Conservation (phyloP, 2,113 vertebrate species). For the Triplophysa rosa region DNA sequence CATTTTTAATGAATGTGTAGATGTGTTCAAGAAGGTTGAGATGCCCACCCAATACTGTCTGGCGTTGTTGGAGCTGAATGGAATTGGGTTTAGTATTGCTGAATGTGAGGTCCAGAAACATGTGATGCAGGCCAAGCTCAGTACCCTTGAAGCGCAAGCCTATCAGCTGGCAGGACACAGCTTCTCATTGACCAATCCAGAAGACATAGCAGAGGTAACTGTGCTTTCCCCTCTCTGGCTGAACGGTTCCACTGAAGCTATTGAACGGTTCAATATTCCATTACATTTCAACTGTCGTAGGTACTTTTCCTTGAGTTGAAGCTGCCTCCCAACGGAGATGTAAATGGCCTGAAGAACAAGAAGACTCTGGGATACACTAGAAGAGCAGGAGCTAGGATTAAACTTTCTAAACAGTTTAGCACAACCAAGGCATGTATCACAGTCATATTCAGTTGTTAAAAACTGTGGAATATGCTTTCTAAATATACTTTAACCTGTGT, state of each 20-base stretch:
- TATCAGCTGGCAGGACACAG: conserved; percentile 88
- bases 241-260: no score
- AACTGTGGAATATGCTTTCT: background rate
- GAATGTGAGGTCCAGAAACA: conserved; percentile 91
- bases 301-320: conserved; percentile 93
- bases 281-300: conserved; percentile 62
- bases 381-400: conserved; percentile 68
- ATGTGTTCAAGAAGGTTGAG: conserved; percentile 83
- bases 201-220: conserved; percentile 89
- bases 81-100: conserved; percentile 87
- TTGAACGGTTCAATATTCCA: background rate
- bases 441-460: background rate
- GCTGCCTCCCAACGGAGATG: conserved; percentile 86
- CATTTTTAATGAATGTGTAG: conserved; percentile 62
- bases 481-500: conserved; percentile 43
- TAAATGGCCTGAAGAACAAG: conserved; percentile 76
- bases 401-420: conserved; percentile 86
- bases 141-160: conserved; percentile 81
- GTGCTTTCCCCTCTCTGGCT: no score
- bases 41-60: conserved; percentile 93
- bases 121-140: conserved; percentile 91
- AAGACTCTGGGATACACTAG: conserved; percentile 90
- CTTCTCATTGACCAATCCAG: conserved; percentile 91
- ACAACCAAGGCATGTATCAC: conserved; percentile 84
- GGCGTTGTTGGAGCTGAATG: conserved; percentile 92